A percentile compares a stretch with the other conserved stretches of the same genome.
phyloP scores from a whole-genome alignment of 1,140 invertebrate genomes.

The Caerostris darwini region DNA sequence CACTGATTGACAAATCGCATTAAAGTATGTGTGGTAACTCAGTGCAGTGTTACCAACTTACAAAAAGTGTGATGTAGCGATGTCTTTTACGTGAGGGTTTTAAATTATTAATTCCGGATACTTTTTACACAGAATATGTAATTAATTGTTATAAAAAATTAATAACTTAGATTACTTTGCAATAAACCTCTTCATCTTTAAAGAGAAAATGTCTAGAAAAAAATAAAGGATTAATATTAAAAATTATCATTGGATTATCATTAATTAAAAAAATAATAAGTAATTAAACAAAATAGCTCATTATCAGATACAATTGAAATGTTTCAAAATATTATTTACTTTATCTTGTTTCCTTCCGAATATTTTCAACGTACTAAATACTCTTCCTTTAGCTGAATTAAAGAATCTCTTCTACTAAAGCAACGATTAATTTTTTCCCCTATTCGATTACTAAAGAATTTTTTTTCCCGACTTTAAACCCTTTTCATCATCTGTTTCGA shows the following conservation, averaged over 20 bases:
- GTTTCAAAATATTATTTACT: neutral
- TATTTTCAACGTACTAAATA: neutral
- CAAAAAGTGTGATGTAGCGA: too few relatives aligned
- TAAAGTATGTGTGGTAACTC: too few relatives aligned
- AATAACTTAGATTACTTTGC: neutral
- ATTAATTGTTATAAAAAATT: too few relatives aligned
- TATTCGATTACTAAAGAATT: neutral
- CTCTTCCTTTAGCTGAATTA: neutral
- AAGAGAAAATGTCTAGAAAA: neutral
- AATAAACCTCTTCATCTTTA: neutral
- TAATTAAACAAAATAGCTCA: too few relatives aligned
- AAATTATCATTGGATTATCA: neutral
- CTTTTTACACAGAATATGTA: too few relatives aligned
- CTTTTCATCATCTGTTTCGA: constrained; percentile 23
- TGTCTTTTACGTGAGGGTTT: too few relatives aligned
- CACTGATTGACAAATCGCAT: too few relatives aligned
- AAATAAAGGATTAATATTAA: neutral
- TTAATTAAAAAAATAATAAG: neutral
- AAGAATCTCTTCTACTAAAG: neutral
- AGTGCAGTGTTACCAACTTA: too few relatives aligned
- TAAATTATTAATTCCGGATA: too few relatives aligned
- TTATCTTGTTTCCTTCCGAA: neutral
- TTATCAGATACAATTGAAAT: neutral
- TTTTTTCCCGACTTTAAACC: neutral
- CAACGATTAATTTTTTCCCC: constrained; percentile 22